A percentile compares a stretch with the other conserved stretches of the same genome.
phyloP scores from a whole-genome alignment of 2,797 vertebrate genomes.

The Lycodopsis pacificus region DNA sequence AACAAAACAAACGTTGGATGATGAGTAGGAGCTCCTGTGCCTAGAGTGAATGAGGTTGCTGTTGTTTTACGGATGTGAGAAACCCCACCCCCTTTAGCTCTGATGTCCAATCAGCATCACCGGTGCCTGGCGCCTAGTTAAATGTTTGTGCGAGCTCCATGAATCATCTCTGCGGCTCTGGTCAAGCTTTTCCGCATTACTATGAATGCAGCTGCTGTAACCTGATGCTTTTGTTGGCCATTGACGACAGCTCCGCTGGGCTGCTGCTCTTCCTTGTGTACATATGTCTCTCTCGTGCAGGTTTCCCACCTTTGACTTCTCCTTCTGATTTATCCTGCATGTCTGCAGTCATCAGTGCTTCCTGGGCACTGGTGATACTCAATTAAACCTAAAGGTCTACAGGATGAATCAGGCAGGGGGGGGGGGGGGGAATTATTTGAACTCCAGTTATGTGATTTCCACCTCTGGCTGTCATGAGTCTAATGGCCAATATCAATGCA shows the following conservation, averaged over 20 bases:
- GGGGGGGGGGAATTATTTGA: conserved; percentile 53
- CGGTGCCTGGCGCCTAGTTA: background rate
- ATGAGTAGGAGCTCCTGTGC: background rate
- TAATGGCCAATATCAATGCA: conserved; percentile 63
- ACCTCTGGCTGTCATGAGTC: conserved; percentile 69
- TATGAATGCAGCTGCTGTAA: conserved; percentile 11
- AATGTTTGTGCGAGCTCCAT: background rate
- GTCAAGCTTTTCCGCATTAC: background rate
- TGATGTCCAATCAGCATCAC: background rate
- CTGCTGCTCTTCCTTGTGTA: conserved; percentile 49
- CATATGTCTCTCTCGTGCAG: conserved; percentile 73
- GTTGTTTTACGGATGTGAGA: background rate
- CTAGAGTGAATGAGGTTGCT: background rate
- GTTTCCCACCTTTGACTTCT: conserved; percentile 74
- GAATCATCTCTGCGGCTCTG: background rate
- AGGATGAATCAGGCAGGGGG: conserved; percentile 61
- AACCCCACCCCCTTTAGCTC: background rate
- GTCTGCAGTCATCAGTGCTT: conserved; percentile 73
- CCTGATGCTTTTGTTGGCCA: conserved; percentile 29
- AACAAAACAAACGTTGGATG: background rate
- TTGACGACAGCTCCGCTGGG: conserved; percentile 31
- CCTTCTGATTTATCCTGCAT: conserved; percentile 70
- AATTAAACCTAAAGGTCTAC: conserved; percentile 82
- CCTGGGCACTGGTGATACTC: conserved; percentile 69
- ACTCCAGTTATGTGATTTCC: conserved; percentile 65